Evolutionary conservation across 2,797 vertebrate genomes (phyloP), one percentile per base, ranked within the genome.

Genomic region (Poeciliopsis turneri): DNA sequence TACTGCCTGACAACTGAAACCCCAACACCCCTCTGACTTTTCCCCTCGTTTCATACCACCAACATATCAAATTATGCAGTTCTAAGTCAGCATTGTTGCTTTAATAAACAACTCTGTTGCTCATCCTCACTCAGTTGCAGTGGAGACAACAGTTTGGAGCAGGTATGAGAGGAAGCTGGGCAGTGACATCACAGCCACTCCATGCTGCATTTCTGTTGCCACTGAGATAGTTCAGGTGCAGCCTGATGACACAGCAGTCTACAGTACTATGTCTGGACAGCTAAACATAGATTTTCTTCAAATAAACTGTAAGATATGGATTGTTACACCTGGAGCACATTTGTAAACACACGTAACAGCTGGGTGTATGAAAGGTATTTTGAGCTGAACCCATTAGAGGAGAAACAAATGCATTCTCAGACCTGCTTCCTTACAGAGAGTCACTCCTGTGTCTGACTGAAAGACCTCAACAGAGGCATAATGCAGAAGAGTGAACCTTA

Each of bases 121-220:
- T 89, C 78, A 86, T 87, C 81, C 90, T 92, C 82, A 74, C 84
- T 88, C 59, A 66, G 93, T 95, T 95, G 92, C 94, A 86, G 94
- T 78, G 90, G 94, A 78, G 87, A 95, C 93, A 84, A 82, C 86
- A 86, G 88, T 89, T 74, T 61, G 84, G 83, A 91, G 84, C 86
- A 89, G 80, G 79, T 88, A 78, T 87, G 81, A 87, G 91, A 92
- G 89, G 92, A 86, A 88, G 83, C 78, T 77, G 77, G 51, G 80
- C 68, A 45, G 89, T 94, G 93, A 93, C 91, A 88, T 94, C 93
- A 95, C 83, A 9, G 84, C 81, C 74, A 82, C 81, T 89, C 20
- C 49, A 80, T 55, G n/a, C 55, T 33, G 33, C 16, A 13, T 82
- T 83, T 83, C 81, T 85, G 81, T 70, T 84, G 79, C 85, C 59